These are phyloP conservation scores for Apodemia duryi DNA, from an alignment of 2,888 invertebrate genomes.

Conservation along the genomic window DNA sequence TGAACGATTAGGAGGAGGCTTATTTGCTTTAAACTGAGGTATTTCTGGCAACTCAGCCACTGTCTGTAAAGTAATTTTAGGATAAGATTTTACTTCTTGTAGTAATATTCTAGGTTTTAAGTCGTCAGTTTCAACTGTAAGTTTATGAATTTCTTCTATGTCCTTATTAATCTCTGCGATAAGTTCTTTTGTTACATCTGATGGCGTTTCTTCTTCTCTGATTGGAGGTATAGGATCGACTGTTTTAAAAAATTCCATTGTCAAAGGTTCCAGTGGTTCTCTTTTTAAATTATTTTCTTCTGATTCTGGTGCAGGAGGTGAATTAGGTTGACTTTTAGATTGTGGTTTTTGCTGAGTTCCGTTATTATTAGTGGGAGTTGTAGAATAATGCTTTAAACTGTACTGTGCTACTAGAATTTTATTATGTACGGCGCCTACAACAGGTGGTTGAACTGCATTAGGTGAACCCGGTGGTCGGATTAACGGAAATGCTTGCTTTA, in stretches of 20 bases:
- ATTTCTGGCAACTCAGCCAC: constrained; percentile 81
- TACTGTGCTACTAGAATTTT: constrained; percentile 80
- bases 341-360: constrained; percentile 55
- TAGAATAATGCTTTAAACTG: constrained; percentile 73
- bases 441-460: constrained; percentile 72
- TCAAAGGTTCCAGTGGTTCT: constrained; percentile 51
- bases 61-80: constrained; percentile 80
- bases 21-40: constrained; percentile 75
- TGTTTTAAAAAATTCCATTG: constrained; percentile 62
- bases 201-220: constrained; percentile 59
- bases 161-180: constrained; percentile 69
- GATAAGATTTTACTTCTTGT: constrained; percentile 72
- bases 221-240: constrained; percentile 66
- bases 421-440: constrained; percentile 52
- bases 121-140: constrained; percentile 68
- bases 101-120: constrained; percentile 61
- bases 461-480: constrained; percentile 81
- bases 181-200: constrained; percentile 59
- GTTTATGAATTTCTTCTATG: constrained; percentile 72
- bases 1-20: constrained; percentile 47
- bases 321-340: constrained; percentile 71
- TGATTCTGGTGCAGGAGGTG: constrained; percentile 68
- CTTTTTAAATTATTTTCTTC: constrained; percentile 53
- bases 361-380: constrained; percentile 44
- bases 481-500: constrained; percentile 82